These are phyloP conservation scores for Etheostoma cragini DNA, from an alignment of 2,113 vertebrate genomes.

Conservation along the genomic window DNA sequence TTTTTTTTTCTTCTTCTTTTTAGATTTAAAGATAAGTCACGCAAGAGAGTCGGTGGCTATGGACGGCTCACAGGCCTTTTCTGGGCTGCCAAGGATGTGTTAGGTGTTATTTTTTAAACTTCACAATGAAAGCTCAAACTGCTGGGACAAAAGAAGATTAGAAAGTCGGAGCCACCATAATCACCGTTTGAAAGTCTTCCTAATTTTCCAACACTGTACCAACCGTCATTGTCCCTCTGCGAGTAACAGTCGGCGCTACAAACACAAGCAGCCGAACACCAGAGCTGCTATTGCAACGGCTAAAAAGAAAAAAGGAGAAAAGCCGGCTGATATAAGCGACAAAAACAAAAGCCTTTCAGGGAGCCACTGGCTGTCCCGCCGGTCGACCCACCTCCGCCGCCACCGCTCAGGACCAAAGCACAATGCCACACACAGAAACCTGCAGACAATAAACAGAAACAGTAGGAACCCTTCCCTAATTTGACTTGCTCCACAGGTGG, in stretches of 20 bases:
- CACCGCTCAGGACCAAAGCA: conserved; percentile 78
- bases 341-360: conserved; percentile 46
- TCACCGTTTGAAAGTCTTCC: conserved; percentile 1
- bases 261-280: background rate
- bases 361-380: conserved; percentile 39
- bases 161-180: background rate
- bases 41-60: conserved; percentile 44
- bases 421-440: conserved; percentile 87
- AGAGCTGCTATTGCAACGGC: background rate
- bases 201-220: background rate
- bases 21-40: conserved; percentile 56
- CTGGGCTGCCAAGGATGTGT: background rate
- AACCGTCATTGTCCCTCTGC: background rate
- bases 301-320: conserved; percentile 18
- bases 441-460: conserved; percentile 91
- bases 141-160: background rate
- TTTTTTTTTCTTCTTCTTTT: conserved; percentile 22
- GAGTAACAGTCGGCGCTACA: background rate
- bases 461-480: conserved; percentile 93
- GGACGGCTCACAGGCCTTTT: conserved; percentile 20
- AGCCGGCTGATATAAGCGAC: conserved; percentile 47
- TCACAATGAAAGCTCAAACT: background rate
- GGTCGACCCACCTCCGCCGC: conserved; percentile 69
- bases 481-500: conserved; percentile 98
- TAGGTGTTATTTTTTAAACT: background rate